Evolutionary conservation across 1,140 invertebrate genomes (phyloP).

Genomic region (Leptinotarsa defecta): DNA sequence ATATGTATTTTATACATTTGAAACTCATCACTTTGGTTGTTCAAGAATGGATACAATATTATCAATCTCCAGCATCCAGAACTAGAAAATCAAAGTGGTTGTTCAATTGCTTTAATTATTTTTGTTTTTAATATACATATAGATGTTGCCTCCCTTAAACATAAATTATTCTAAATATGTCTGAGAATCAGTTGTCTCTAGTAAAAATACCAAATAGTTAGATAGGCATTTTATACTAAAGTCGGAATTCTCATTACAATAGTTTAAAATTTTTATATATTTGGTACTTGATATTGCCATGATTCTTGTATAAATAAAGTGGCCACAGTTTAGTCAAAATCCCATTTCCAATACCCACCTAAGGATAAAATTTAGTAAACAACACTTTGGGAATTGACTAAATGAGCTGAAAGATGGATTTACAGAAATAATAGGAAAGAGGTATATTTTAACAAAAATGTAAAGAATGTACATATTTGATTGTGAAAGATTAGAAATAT

Average conservation of each 20-base stretch:
- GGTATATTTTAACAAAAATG: slow-evolving; percentile 42
- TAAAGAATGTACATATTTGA: slow-evolving; percentile 43
- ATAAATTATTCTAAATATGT: slow-evolving; percentile 36
- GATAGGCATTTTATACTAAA: slow-evolving; percentile 34
- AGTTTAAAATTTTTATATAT: slow-evolving; percentile 36
- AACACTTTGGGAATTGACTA: slow-evolving; percentile 25
- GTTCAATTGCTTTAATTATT: slow-evolving; percentile 17
- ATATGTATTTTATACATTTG: slow-evolving; percentile 18
- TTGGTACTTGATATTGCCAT: slow-evolving; percentile 36
- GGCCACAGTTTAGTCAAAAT: slow-evolving; percentile 31
- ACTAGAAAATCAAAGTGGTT: slow-evolving; percentile 12
- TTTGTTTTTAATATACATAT: slow-evolving; percentile 36
- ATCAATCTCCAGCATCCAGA: not conserved
- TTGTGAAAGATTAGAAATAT: slow-evolving; percentile 42
- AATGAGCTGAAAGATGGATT: slow-evolving; percentile 28
- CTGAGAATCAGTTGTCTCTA: slow-evolving; percentile 29
- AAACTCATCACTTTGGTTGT: slow-evolving; percentile 9
- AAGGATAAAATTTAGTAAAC: not conserved
- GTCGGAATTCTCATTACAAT: slow-evolving; percentile 36
- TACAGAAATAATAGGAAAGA: slow-evolving; percentile 39
- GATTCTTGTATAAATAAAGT: slow-evolving; percentile 17
- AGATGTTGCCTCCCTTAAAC: slow-evolving; percentile 41
- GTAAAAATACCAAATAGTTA: slow-evolving; percentile 26
- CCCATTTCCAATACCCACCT: slow-evolving; percentile 10
- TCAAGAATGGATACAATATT: not conserved